phyloP scores from a whole-genome alignment of 2,888 invertebrate genomes.

The Bombylius discolor region DNA sequence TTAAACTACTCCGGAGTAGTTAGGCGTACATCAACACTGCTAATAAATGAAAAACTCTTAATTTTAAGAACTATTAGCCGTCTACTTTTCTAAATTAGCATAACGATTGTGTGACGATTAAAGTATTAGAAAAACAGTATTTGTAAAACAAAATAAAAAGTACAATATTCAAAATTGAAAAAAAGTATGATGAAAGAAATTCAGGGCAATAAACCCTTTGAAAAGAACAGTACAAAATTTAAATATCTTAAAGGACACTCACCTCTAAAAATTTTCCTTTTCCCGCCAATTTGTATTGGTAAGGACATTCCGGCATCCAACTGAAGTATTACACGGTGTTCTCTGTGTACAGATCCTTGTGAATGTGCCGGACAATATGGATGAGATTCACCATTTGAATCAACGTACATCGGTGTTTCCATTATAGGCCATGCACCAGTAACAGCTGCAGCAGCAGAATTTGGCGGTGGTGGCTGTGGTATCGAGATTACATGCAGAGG shows the following conservation, averaged over 20 bases:
- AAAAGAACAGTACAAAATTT: conserved; percentile 17
- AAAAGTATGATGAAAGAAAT: too few species aligned
- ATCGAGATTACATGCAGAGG: conserved; percentile 39
- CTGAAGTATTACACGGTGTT: conserved; percentile 60
- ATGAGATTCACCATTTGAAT: conserved; percentile 44
- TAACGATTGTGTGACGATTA: too few species aligned
- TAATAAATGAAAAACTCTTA: too few species aligned
- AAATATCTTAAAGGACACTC: conserved; percentile 29
- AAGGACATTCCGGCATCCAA: conserved; percentile 66
- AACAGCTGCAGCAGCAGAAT: conserved; percentile 35
- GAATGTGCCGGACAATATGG: conserved; percentile 37
- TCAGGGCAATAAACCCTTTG: too few species aligned
- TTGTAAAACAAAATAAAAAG: too few species aligned
- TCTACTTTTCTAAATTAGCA: too few species aligned
- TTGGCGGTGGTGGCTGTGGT: conserved; percentile 28
- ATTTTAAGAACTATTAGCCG: too few species aligned
- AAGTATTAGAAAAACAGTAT: too few species aligned
- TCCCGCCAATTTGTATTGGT: conserved; percentile 60
- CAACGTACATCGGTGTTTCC: conserved; percentile 46
- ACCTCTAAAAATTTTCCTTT: conserved; percentile 64
- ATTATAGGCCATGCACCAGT: conserved; percentile 34
- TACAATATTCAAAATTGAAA: too few species aligned
- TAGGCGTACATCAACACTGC: too few species aligned
- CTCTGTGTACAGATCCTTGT: conserved; percentile 36
- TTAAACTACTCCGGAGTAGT: too few species aligned